These are phyloP conservation scores for Pogonophryne albipinna DNA, from an alignment of 2,797 vertebrate species.

Conservation along the genomic window DNA sequence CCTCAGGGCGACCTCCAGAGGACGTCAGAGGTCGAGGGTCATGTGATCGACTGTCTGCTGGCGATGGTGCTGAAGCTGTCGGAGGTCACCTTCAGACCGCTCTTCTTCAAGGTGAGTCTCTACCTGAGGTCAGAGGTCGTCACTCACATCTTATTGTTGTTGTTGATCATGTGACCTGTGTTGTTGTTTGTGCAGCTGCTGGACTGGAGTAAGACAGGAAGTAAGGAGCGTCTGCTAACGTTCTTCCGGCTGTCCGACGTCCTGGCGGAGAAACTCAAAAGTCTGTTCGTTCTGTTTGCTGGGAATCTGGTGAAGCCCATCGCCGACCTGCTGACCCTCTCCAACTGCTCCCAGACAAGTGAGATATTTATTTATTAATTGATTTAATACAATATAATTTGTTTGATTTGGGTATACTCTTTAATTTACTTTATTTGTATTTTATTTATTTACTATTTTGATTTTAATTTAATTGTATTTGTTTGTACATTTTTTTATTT, in stretches of 20 bases:
- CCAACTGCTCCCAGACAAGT: conserved; percentile 87
- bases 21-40: conserved; percentile 86
- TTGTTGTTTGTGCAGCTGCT: conserved; percentile 84
- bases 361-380: background rate
- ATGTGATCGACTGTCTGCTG: conserved; percentile 90
- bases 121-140: background rate
- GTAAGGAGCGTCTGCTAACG: conserved; percentile 89
- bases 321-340: conserved; percentile 87
- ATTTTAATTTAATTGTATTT: no score
- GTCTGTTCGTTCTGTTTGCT: conserved; percentile 94
- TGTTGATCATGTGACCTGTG: background rate
- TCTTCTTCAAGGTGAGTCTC: conserved; percentile 93
- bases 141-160: background rate
- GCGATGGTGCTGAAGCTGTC: conserved; percentile 97
- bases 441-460: no score
- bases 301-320: conserved; percentile 94
- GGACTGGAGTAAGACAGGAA: conserved; percentile 91
- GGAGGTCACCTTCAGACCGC: conserved; percentile 93
- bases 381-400: no score
- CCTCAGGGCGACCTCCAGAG: conserved; percentile 88
- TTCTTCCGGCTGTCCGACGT: conserved; percentile 89
- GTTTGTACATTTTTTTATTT: no score
- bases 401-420: no score
- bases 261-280: conserved; percentile 91
- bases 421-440: no score